Conservation (phyloP, 2,888 invertebrate genomes). For the Latrodectus elegans region DNA sequence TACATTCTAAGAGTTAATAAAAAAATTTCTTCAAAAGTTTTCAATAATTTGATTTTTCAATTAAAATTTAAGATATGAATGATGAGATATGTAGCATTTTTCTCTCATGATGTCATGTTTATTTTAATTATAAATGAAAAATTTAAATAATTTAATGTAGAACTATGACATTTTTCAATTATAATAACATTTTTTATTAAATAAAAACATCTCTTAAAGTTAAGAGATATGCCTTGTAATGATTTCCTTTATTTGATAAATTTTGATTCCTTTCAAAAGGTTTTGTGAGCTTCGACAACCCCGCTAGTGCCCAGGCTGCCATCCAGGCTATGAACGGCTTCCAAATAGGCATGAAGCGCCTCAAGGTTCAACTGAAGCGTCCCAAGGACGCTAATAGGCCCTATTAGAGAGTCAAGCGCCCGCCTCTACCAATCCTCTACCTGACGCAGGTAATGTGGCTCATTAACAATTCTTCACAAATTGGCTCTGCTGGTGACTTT, state of each 20-base stretch:
- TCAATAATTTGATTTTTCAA: no score
- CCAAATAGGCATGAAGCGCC: constrained; percentile 99
- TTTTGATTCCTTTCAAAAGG: constrained; percentile 80
- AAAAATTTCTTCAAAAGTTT: no score
- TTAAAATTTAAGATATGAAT: no score
- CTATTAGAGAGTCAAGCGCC: constrained; percentile 80
- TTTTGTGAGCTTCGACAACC: constrained; percentile 99
- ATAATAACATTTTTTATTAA: no score
- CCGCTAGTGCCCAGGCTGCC: constrained; percentile 96
- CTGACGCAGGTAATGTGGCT: constrained; percentile 29
- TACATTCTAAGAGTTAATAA: no score
- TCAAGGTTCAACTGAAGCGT: constrained; percentile 99
- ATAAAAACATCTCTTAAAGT: background rate
- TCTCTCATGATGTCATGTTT: no score
- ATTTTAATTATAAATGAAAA: no score
- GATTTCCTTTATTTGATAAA: background rate
- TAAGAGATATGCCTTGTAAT: background rate
- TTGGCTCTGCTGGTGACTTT: no score
- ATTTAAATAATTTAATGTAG: no score
- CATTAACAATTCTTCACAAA: no score
- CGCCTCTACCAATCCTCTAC: constrained; percentile 46
- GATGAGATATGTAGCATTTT: no score
- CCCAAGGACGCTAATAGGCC: constrained; percentile 98
- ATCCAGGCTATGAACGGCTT: constrained; percentile 99
- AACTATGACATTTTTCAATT: no score